Base-by-base conservation (phyloP, 35 echinoderm and acorn worm species). In the Heliocidaris tuberculata region DNA sequence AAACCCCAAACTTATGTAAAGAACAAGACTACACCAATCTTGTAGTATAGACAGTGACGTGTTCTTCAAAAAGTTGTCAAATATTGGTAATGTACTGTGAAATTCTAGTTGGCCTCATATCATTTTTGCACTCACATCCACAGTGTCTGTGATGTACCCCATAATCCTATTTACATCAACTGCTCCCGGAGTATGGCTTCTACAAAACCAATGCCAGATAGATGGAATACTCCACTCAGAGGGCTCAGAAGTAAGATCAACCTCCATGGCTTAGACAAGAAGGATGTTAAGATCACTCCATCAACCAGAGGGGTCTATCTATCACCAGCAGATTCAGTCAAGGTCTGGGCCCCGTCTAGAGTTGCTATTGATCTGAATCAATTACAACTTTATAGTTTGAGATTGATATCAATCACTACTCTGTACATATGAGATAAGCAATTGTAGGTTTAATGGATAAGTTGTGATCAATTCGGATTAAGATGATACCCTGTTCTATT, bases 161-260 rank as follows among this genome's bases (percentile, higher is more conserved):
- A 94, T 86, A 97, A 94, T 92, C 93, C 96, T 29, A 78, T 97
- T 21, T 97, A 94, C 93, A 95, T 97, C 60, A 94, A 60, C 19
- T 97, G 96, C 60, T 94, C 70, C 42, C 15, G 47, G 6, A 94
- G 11, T 85, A 13, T 17, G 27, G 70, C 94, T 11, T 30, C n/a
- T 21, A 32, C 24, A 6, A 78, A 78, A 19, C 65, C 65, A 17
- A n/a, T 48, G 2, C 21, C 31, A 92, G 24, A 31, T 19, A 31
- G 48, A 94, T 35, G 7, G 6, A 88, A 96, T 88, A 86, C 85
- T 85, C 85, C 92, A 30, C 86, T 90, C 19, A 78, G 47, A 29
- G 89, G 92, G 21, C 56, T 94, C 35, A 78, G 70, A 17, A 70
- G 48, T 30, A 97, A 88, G 48, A 86, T 92, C 27, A 31, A 94